Conservation (phyloP, 1,140 invertebrate genomes). For the Zaprionus gabonicus region DNA sequence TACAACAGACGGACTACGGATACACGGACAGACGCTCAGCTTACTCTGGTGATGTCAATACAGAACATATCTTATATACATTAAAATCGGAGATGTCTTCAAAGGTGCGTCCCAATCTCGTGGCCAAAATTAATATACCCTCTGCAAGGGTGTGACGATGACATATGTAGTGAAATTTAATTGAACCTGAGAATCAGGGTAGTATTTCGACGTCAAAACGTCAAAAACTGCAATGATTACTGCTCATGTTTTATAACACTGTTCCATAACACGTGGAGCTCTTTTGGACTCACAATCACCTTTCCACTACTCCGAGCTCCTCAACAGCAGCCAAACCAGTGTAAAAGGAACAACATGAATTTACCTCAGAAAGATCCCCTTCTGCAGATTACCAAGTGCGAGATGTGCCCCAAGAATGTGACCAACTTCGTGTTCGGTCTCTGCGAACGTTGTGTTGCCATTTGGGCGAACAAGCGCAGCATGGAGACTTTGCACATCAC, state of each 20-base stretch:
- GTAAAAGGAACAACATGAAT: conserved; percentile 26
- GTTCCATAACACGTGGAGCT: not conserved
- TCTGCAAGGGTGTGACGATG: too few species aligned
- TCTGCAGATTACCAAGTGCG: conserved; percentile 41
- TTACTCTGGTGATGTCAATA: too few species aligned
- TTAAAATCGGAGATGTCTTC: too few species aligned
- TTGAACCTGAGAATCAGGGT: not conserved
- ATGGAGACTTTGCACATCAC: not conserved
- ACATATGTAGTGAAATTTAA: not conserved
- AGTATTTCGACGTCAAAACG: not conserved
- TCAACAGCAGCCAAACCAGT: not conserved
- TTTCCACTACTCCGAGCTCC: not conserved
- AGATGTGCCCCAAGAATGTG: conserved; percentile 45
- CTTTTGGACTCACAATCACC: not conserved
- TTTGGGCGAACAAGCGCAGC: conserved; percentile 35
- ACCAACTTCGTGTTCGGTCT: conserved; percentile 44
- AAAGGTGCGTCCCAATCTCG: too few species aligned
- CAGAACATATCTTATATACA: too few species aligned
- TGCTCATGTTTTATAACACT: not conserved
- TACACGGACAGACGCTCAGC: too few species aligned
- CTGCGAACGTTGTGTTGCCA: conserved; percentile 37
- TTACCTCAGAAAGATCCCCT: conserved; percentile 13
- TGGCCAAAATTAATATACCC: too few species aligned
- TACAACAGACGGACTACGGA: too few species aligned
- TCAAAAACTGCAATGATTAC: not conserved